Evolutionary conservation across 2,797 vertebrate genomes (phyloP).

Genomic region (Melanotaenia pygmaea): DNA sequence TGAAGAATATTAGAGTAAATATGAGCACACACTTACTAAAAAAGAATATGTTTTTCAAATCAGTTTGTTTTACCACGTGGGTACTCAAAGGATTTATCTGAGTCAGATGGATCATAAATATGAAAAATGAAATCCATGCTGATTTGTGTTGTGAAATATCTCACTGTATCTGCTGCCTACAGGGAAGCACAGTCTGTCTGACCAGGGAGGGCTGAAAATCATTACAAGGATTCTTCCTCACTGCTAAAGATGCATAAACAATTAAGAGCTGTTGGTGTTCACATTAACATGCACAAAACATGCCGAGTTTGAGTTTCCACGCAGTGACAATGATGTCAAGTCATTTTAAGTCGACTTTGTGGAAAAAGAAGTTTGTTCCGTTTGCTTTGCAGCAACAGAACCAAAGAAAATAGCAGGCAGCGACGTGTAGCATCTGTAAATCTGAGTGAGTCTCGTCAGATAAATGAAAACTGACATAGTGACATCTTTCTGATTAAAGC

Average conservation of each 20-base stretch:
- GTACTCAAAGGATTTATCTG: conserved; percentile 2
- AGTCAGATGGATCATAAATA: conserved; percentile 31
- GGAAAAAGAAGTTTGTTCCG: conserved; percentile 24
- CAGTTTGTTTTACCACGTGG: conserved; percentile 10
- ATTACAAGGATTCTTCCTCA: conserved; percentile 18
- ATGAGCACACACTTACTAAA: not conserved
- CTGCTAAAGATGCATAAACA: conserved; percentile 1
- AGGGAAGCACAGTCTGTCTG: conserved; percentile 23
- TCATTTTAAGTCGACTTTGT: conserved; percentile 27
- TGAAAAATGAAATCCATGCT: conserved; percentile 31
- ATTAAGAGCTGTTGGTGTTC: conserved; percentile 3
- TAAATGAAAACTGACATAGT: conserved; percentile 8
- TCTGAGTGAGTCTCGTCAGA: conserved; percentile 3
- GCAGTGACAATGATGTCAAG: conserved; percentile 11
- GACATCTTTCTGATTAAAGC: not conserved
- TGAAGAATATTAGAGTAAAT: conserved; percentile 4
- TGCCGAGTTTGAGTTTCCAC: not conserved
- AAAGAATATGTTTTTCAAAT: conserved; percentile 10
- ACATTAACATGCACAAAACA: conserved; percentile 11
- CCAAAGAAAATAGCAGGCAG: conserved; percentile 28
- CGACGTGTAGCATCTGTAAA: conserved; percentile 1
- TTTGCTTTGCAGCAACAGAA: conserved; percentile 30
- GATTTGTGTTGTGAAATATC: conserved; percentile 16
- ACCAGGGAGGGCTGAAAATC: conserved; percentile 18
- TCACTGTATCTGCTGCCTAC: conserved; percentile 35